phyloP scores from a whole-genome alignment of 2,113 vertebrate species.

The Petroica traversi region DNA sequence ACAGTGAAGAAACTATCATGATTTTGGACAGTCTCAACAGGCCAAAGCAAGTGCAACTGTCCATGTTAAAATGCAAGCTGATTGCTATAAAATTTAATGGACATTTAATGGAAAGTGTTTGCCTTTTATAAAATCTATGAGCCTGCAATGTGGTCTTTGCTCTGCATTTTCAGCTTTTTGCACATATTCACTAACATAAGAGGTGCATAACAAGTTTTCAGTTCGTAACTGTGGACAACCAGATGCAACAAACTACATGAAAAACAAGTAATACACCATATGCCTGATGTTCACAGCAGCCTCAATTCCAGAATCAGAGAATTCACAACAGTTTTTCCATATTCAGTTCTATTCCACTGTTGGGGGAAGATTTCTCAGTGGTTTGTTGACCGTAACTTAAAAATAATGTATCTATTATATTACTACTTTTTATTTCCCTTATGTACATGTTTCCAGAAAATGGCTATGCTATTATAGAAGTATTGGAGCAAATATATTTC shows the following conservation, averaged over 20 bases:
- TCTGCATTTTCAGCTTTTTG: background rate
- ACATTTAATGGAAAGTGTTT: background rate
- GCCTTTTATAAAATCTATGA: background rate
- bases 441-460: background rate
- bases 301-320: background rate
- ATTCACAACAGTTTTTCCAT: background rate
- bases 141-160: background rate
- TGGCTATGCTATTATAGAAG: background rate
- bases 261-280: background rate
- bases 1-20: constrained; percentile 19
- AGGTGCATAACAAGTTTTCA: background rate
- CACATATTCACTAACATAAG: background rate
- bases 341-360: background rate
- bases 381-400: background rate
- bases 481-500: background rate
- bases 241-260: background rate
- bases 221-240: background rate
- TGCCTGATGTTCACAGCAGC: background rate
- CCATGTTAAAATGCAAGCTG: constrained; percentile 5
- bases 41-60: background rate
- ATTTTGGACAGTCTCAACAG: constrained; percentile 6
- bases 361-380: background rate
- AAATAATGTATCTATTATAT: background rate
- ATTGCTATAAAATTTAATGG: background rate
- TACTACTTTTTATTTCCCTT: background rate